Base-by-base conservation (phyloP, 2,888 invertebrate genomes). In the Chalcis sispes region DNA sequence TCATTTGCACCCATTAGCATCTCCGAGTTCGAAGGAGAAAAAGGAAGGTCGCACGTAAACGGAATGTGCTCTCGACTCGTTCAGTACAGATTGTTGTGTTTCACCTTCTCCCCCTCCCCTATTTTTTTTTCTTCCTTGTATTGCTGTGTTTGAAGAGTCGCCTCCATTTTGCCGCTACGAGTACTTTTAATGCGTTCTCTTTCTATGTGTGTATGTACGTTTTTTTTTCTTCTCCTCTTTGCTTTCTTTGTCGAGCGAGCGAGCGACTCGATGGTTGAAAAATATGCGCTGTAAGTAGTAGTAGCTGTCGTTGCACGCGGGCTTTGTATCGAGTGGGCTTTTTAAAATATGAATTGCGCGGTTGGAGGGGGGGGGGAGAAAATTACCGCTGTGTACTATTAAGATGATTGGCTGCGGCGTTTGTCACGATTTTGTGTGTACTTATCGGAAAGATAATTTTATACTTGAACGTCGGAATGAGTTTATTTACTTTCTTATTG, bases 271-370 rank as follows among this genome's bases (percentile, higher is more conserved):
- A 20, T 50, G 50, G 50, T 4, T 50, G 50, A 50, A 50, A 18
- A 20, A 50, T n/a, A 2, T 15, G 50, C 18, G 50, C 20, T 2
- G 50, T 20, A 3, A 5, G 42, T 15, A 5, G 2, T 8, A 8
- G 32, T 8, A 2, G 13, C 10, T 50, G 50, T 50, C 20, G 50
- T n/a, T n/a, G n/a, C n/a, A n/a, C n/a, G n/a, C n/a, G n/a, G n/a
- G n/a, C n/a, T n/a, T n/a, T n/a, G n/a, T n/a, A n/a, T n/a, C n/a
- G 10, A 20, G 20, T 4, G 20, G 20, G 50, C 50, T 50, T 50
- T 50, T 50, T 50, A 2, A 50, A 50, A 50, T 50, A 20, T 50
- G 50, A 50, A 50, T 50, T 50, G 50, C 50, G 20, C 50, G 50
- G 20, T 20, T 5, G 50, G 10, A 2, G 8, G 50, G 10, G 50